A percentile compares a stretch with the other conserved stretches of the same genome.
Conservation (phyloP, 2,797 vertebrate genomes). For the Hapalemur alaotrensis region DNA sequence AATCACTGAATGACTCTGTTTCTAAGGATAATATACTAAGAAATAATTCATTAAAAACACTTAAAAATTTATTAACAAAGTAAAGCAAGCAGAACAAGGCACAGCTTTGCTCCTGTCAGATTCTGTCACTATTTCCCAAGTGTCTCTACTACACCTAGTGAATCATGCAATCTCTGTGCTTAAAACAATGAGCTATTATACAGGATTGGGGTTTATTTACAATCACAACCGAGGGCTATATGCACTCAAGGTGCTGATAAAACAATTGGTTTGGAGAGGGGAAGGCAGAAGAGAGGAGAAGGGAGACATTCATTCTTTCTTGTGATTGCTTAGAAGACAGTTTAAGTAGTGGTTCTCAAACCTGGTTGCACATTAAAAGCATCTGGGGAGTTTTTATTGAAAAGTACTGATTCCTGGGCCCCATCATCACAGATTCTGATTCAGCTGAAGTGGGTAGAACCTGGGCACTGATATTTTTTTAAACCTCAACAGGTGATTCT, state of each 20-base stretch:
- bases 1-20: constrained; percentile 27
- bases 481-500: constrained; percentile 37
- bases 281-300: constrained; percentile 8
- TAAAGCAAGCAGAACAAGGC: constrained; percentile 45
- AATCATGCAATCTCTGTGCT: neutral
- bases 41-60: constrained; percentile 46
- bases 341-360: constrained; percentile 55
- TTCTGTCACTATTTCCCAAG: constrained; percentile 2
- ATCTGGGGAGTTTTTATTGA: neutral
- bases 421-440: constrained; percentile 20
- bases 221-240: constrained; percentile 15
- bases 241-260: constrained; percentile 6
- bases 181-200: constrained; percentile 33
- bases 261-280: constrained; percentile 12
- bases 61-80: constrained; percentile 49
- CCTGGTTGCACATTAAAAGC: constrained; percentile 17
- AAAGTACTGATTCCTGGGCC: neutral
- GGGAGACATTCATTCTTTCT: constrained; percentile 10
- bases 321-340: neutral
- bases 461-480: neutral
- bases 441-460: neutral
- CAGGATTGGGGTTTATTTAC: neutral
- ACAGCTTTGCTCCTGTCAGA: constrained; percentile 26
- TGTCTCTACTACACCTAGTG: constrained; percentile 9
- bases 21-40: constrained; percentile 21